Base-by-base conservation (phyloP, 2,888 invertebrate genomes). In the Drosophila pullipes region DNA sequence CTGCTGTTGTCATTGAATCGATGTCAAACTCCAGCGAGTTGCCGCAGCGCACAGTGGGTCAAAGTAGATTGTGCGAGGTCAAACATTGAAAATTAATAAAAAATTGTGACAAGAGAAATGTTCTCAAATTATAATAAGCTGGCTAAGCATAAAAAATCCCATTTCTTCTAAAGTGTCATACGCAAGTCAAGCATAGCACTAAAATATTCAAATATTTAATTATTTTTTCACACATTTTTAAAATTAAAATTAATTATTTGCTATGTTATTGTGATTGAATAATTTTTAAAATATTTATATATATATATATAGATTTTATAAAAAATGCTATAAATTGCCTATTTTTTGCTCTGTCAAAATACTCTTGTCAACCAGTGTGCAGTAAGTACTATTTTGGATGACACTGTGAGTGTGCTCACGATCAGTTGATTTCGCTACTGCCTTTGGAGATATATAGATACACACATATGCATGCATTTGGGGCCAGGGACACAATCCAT, bases 401-500 rank as follows among this genome's bases (percentile, higher is more conserved):
- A 11, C 78, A 80, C 64, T 74, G 74, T 69, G 54, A 41, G n/a
- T 4, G 5, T 37, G 33, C 47, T n/a, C 37, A 33, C 53, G n/a
- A 28, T 41, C 50, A 16, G 58, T 57, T 63, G 66, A 72, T 49
- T 76, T 68, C 49, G 76, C 81, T 80, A 76, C 78, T 80, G 78
- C 52, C 52, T 53, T 57, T 50, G 60, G 47, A 66, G 28, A 25
- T 35, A 41, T 18, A 41, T 10, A 37, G 16, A 30, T 49, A 54
- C n/a, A 39, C 28, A 18, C 25, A 28, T 44, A 58, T 13, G 33
- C 37, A 28, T 16, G 37, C 39, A 57, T 30, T 41, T 75, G 72
- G 49, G 72, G 78, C 78, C 85, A 89, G 86, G 89, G 89, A 74
- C 86, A 79, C 81, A 83, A 86, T 85, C 77, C 81, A 77, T 85